Base-by-base conservation (phyloP, 2,797 vertebrate genomes). In the Sitta carolinensis region DNA sequence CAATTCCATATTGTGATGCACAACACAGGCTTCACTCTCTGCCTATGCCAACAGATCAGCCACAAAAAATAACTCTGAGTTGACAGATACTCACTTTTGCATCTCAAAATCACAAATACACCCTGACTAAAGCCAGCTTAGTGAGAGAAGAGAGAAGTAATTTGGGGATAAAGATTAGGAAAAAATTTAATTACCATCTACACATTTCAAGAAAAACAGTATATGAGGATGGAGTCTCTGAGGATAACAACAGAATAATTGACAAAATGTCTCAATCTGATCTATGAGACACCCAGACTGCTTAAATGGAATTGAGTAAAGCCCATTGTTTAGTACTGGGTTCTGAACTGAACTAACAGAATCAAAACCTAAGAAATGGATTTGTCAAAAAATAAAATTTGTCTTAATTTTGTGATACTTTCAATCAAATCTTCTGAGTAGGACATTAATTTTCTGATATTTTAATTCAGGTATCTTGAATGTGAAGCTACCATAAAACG, bases 401-500 rank as follows among this genome's bases (percentile, higher is more conserved):
- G 4, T 25, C 38, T 20, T 88, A 11, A 63, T 64, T 87, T 43
- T n/a, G 10, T 34, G 45, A 36, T 14, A 50, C 11, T 57, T 61
- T 26, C 42, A 79, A 55, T 7, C 32, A 73, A n/a, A 63, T 48
- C n/a, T 68, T 50, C 63, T 50, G 21, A 45, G 25, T 34, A 36
- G 5, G 2, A 20, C 51, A 66, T 72, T 72, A 54, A 77, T 23
- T 77, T 89, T 43, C n/a, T 57, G 19, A 11, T 58, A 62, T 61
- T 90, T 86, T 90, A 34, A 48, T 43, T 59, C 55, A 58, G 16
- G 22, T n/a, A 14, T 55, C 42, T 62, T 51, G 22, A 89, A 78
- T 1, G 12, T 15, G 32, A 59, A 90, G 40, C 0, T 0, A 73
- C 7, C 5, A 45, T 26, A 73, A 84, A 87, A 57, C 0, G 2